Evolutionary conservation across 2,888 invertebrate genomes (phyloP).

Genomic region (Suillia variegata): DNA sequence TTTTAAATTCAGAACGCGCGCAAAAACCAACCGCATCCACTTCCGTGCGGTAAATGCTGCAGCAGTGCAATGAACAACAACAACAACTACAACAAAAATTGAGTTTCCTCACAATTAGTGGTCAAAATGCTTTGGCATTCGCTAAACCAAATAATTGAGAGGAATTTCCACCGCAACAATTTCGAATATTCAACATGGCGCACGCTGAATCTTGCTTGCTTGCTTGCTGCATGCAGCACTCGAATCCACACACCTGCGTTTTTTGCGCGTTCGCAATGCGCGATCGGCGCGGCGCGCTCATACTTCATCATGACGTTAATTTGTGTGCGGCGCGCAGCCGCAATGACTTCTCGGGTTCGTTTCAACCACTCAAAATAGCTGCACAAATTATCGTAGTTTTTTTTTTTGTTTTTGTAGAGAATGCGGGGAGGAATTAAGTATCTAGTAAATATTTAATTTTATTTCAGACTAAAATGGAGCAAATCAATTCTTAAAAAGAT

Average conservation of each 20-base stretch:
- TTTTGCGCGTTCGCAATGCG: neutral
- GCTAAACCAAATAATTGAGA: neutral
- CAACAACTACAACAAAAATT: too few species aligned
- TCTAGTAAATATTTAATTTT: too few species aligned
- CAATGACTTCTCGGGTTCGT: neutral
- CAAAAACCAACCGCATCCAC: neutral
- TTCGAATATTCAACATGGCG: too few species aligned
- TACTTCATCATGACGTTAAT: slow-evolving; percentile 1
- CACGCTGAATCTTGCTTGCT: too few species aligned
- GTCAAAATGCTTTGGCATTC: neutral
- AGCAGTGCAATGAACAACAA: too few species aligned
- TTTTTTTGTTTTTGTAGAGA: too few species aligned
- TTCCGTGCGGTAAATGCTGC: neutral
- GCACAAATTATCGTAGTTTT: neutral
- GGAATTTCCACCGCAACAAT: neutral
- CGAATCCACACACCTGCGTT: neutral
- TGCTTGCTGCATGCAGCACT: neutral
- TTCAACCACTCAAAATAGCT: neutral
- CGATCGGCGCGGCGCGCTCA: neutral
- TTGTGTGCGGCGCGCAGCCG: neutral
- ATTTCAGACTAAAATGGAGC: too few species aligned
- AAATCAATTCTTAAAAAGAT: too few species aligned
- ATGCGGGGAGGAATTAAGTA: too few species aligned
- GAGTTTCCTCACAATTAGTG: too few species aligned
- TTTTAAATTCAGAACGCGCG: too few species aligned